Percentiles rank a stretch among this genome's conserved stretches.
Conservation (phyloP, 2,888 invertebrate species). For the Lymantria monacha region DNA sequence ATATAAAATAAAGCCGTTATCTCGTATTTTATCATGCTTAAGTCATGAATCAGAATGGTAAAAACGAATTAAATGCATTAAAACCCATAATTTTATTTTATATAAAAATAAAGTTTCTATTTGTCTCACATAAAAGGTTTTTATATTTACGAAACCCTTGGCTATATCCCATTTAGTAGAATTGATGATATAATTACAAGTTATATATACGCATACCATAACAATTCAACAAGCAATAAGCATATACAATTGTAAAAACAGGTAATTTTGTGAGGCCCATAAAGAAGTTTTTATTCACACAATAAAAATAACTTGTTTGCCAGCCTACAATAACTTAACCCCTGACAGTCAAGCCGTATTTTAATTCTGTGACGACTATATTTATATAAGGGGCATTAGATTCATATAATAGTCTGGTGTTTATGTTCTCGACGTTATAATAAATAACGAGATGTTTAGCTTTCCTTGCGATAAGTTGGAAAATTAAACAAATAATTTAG, state of each 20-base stretch:
- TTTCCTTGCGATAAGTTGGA: slow-evolving; percentile 12
- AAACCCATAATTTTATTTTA: no score
- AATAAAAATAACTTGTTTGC: background rate
- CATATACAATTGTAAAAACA: background rate
- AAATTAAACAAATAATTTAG: slow-evolving; percentile 23
- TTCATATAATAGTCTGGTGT: slow-evolving; percentile 22
- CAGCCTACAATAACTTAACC: slow-evolving; percentile 5
- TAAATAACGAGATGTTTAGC: slow-evolving; percentile 24
- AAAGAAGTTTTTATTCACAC: background rate
- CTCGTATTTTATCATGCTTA: no score
- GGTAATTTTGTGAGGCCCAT: background rate
- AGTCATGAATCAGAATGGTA: no score
- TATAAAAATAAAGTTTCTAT: no score
- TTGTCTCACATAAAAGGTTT: no score
- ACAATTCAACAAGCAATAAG: background rate
- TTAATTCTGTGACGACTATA: slow-evolving; percentile 13
- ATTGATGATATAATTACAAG: no score
- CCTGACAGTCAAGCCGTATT: slow-evolving; percentile 6
- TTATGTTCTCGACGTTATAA: slow-evolving; percentile 21
- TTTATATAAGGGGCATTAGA: slow-evolving; percentile 13
- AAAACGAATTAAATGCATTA: no score
- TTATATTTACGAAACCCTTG: no score
- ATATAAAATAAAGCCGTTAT: no score
- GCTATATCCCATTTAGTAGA: no score
- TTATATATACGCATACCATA: no score